Conservation (phyloP, 1,140 invertebrate genomes). For the Aphelenchoides fujianensis region DNA sequence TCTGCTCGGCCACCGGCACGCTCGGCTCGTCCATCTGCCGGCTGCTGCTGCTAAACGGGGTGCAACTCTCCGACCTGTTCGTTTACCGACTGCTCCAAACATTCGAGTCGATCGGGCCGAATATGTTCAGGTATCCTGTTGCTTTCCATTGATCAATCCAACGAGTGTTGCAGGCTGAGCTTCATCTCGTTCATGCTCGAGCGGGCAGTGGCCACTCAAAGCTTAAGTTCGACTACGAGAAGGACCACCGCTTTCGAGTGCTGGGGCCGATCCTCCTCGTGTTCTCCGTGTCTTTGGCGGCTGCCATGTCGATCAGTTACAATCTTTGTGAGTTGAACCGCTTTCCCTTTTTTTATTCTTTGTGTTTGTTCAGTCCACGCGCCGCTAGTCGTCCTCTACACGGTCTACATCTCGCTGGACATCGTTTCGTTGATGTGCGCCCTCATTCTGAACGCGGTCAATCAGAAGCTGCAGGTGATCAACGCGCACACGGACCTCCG, state of each 20-base stretch:
- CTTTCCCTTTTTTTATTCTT: not conserved
- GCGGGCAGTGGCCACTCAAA: slow-evolving; percentile 13
- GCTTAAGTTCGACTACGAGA: slow-evolving; percentile 3
- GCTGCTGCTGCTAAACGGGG: not conserved
- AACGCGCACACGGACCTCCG: not conserved
- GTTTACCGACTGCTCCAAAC: not conserved
- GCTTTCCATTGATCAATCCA: not conserved
- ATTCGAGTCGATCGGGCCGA: slow-evolving; percentile 18
- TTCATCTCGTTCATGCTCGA: slow-evolving; percentile 16
- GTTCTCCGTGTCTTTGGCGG: not conserved
- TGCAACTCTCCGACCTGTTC: not conserved
- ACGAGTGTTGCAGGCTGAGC: slow-evolving; percentile 9
- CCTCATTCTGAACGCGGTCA: slow-evolving; percentile 15
- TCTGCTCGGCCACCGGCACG: slow-evolving; percentile 3
- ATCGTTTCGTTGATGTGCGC: slow-evolving; percentile 7
- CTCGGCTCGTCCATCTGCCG: slow-evolving; percentile 1
- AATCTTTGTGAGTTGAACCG: slow-evolving; percentile 14
- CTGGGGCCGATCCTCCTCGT: not conserved
- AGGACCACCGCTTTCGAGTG: not conserved
- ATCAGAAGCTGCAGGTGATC: slow-evolving; percentile 14
- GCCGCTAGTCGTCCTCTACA: slow-evolving; percentile 6
- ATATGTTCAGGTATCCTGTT: not conserved
- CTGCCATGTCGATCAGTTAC: slow-evolving; percentile 8
- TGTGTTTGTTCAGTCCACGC: slow-evolving; percentile 18
- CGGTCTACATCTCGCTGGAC: slow-evolving; percentile 12